A percentile compares a stretch with the other conserved stretches of the same genome.
Evolutionary conservation across 2,113 vertebrate genomes (phyloP).

Genomic region (Sorex fumeus): DNA sequence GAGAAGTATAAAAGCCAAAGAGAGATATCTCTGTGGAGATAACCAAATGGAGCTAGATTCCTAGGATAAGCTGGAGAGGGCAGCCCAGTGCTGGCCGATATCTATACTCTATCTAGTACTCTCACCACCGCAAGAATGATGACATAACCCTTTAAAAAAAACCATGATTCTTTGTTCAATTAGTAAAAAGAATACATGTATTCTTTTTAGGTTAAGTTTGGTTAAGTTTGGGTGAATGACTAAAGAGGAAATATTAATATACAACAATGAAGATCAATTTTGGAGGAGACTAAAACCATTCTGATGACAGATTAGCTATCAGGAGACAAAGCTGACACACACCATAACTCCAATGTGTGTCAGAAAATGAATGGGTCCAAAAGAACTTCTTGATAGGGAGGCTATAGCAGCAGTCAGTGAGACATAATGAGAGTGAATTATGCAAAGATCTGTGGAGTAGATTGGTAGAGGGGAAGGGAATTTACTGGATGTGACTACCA

Average conservation of each 20-base stretch:
- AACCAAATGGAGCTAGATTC: background rate
- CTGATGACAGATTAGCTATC: background rate
- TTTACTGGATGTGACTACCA: background rate
- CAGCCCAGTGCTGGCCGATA: background rate
- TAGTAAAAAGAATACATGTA: background rate
- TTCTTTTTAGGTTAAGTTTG: too few species aligned
- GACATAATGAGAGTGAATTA: background rate
- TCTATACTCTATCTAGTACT: accelerated
- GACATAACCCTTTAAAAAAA: background rate
- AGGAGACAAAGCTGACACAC: background rate
- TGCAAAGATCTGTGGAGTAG: background rate
- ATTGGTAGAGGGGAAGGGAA: background rate
- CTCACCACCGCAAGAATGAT: background rate
- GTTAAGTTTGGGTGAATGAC: too few species aligned
- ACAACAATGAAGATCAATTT: background rate
- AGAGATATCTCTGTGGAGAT: too few species aligned
- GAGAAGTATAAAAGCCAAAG: too few species aligned
- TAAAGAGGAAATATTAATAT: too few species aligned
- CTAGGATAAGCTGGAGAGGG: background rate
- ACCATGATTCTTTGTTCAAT: background rate
- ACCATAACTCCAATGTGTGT: background rate
- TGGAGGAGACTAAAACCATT: background rate
- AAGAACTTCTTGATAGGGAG: background rate
- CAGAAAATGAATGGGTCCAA: background rate
- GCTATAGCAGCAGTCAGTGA: background rate